These are phyloP conservation scores for Caenorhabditis afra DNA, from an alignment of 2,888 invertebrate genomes.

Conservation along the genomic window DNA sequence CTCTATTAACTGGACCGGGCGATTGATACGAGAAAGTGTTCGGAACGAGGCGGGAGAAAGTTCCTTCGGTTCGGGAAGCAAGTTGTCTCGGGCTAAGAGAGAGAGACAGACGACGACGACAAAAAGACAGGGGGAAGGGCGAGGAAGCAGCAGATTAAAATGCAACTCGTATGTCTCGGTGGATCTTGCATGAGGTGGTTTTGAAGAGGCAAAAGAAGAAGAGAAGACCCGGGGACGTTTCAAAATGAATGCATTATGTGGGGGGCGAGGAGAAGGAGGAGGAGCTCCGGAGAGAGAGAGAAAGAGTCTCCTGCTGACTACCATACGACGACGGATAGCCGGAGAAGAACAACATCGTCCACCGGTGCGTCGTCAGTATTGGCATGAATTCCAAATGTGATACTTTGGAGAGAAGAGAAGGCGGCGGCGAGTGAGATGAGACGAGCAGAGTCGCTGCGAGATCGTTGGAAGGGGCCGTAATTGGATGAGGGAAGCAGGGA, in stretches of 20 bases:
- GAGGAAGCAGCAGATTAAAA: conserved; percentile 38
- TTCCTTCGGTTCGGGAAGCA: not conserved
- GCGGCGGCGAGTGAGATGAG: conserved; percentile 18
- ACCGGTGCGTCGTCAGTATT: conserved; percentile 61
- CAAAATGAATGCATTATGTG: conserved; percentile 36
- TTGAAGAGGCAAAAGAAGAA: conserved; percentile 13
- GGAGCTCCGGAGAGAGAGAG: conserved; percentile 2
- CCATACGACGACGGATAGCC: conserved; percentile 35
- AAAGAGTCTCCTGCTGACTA: conserved; percentile 31
- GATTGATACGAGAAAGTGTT: conserved; percentile 16
- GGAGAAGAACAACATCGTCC: conserved; percentile 51
- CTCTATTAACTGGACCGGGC: conserved; percentile 28
- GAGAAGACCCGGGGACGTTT: conserved; percentile 20
- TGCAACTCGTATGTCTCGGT: conserved; percentile 44
- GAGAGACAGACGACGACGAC: not conserved
- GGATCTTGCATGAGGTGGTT: conserved; percentile 23
- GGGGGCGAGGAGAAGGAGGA: conserved; percentile 1
- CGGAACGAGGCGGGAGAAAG: too few species aligned
- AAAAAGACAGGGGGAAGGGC: not conserved
- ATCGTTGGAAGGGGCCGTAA: conserved; percentile 30
- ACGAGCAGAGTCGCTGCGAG: not conserved
- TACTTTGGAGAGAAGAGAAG: conserved; percentile 43
- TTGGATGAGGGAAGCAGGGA: conserved; percentile 21
- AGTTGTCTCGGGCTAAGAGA: not conserved
- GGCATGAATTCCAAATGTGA: conserved; percentile 64